phyloP scores from a whole-genome alignment of 2,797 vertebrate species.

The Hyperoplus immaculatus region DNA sequence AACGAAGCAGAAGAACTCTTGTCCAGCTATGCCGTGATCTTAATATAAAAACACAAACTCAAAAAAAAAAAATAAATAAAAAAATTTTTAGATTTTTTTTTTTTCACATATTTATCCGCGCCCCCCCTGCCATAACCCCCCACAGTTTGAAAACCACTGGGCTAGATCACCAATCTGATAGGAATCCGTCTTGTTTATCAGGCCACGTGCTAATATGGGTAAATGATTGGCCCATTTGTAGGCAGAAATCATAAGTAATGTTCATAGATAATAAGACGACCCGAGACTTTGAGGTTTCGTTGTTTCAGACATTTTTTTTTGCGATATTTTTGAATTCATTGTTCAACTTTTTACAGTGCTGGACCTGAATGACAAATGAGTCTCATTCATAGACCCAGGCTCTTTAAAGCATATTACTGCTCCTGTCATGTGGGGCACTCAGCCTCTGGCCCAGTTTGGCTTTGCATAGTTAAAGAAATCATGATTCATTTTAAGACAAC shows the following conservation, averaged over 20 bases:
- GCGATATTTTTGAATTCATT: background rate
- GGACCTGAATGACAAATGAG: constrained; percentile 56
- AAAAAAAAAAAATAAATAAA: too few species aligned
- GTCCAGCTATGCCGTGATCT: too few species aligned
- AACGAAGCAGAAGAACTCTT: too few species aligned
- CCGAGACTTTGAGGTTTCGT: background rate
- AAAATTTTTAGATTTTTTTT: too few species aligned
- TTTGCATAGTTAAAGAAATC: constrained; percentile 54
- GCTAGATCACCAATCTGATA: background rate
- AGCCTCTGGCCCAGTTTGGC: constrained; percentile 54
- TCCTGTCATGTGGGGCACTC: constrained; percentile 52
- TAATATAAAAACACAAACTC: too few species aligned
- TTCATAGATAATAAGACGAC: background rate
- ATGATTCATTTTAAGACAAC: constrained; percentile 53
- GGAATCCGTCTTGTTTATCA: background rate
- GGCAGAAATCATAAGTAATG: background rate
- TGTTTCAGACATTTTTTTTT: background rate
- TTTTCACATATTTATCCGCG: too few species aligned
- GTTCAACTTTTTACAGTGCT: constrained; percentile 48
- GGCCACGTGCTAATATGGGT: too few species aligned
- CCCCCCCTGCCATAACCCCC: too few species aligned
- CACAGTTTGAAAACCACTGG: too few species aligned
- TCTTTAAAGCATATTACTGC: constrained; percentile 69
- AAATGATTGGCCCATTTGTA: background rate
- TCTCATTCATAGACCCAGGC: constrained; percentile 28